Percentiles rank a stretch among this genome's conserved stretches.
These are phyloP conservation scores for Anguilla anguilla DNA, from an alignment of 2,797 vertebrate species.

Conservation along the genomic window DNA sequence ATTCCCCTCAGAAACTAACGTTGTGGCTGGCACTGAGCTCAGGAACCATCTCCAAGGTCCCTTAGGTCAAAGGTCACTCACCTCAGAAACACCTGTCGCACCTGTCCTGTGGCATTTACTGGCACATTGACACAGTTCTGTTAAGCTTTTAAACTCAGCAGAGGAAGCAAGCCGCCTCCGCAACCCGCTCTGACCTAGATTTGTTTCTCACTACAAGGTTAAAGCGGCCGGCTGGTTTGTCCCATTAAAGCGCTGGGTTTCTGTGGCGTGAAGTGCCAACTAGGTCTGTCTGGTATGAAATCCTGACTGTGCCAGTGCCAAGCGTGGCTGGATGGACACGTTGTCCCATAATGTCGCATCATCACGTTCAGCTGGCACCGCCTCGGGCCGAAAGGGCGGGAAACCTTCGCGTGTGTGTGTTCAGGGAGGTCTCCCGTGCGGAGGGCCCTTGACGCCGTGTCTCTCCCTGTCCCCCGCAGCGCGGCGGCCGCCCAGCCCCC, in stretches of 20 bases:
- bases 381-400: too few relatives aligned
- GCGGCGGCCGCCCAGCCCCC: constrained; percentile 63
- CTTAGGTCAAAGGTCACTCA: background rate
- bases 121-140: background rate
- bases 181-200: background rate
- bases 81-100: background rate
- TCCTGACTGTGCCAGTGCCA: background rate
- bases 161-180: background rate
- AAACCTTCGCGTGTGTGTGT: background rate
- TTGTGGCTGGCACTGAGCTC: background rate
- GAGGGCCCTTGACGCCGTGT: background rate
- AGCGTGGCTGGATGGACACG: background rate
- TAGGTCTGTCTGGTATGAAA: background rate
- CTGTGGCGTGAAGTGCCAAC: background rate
- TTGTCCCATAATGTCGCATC: background rate
- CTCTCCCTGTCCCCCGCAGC: constrained; percentile 58
- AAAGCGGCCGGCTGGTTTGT: background rate
- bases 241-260: background rate
- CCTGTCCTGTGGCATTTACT: background rate
- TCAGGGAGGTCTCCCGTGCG: background rate
- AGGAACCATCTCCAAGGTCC: background rate
- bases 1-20: background rate
- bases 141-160: background rate
- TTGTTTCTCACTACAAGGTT: background rate
- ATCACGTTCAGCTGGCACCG: background rate